A percentile compares a stretch with the other conserved stretches of the same genome.
These are phyloP conservation scores for Hiodon alosoides DNA, from an alignment of 2,113 vertebrate species.

Conservation along the genomic window DNA sequence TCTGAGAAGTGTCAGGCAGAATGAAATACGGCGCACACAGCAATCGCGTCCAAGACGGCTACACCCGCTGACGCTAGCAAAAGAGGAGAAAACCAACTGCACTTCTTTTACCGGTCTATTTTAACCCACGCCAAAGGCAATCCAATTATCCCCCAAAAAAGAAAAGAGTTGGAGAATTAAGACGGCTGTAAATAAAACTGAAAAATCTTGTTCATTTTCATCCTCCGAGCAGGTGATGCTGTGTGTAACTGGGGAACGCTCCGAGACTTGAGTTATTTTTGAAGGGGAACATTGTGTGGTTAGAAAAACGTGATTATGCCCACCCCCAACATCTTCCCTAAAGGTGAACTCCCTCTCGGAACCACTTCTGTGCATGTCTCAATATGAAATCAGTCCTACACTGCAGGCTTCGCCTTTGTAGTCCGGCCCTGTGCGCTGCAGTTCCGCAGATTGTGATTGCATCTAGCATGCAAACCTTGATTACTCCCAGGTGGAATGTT, in stretches of 20 bases:
- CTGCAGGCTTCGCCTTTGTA: neutral
- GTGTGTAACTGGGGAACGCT: neutral
- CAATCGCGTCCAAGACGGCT: slow-evolving; percentile 14
- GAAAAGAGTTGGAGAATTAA: slow-evolving; percentile 22
- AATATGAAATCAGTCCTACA: neutral
- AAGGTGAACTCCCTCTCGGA: neutral
- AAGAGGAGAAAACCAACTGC: slow-evolving; percentile 12
- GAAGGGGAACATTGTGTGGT: neutral
- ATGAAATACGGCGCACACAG: slow-evolving; percentile 30
- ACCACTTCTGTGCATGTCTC: neutral
- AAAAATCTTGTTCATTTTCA: slow-evolving; percentile 23
- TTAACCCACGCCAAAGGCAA: slow-evolving; percentile 30
- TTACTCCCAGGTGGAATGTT: slow-evolving; percentile 53
- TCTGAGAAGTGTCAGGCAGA: neutral
- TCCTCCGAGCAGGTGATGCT: neutral
- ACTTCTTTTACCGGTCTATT: slow-evolving; percentile 33
- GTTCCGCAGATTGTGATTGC: neutral
- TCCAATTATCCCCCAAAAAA: slow-evolving; percentile 23
- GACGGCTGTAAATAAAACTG: slow-evolving; percentile 34
- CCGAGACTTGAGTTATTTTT: neutral
- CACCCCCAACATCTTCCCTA: neutral
- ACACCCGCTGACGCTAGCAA: slow-evolving; percentile 16
- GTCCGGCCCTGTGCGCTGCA: neutral
- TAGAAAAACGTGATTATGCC: neutral
- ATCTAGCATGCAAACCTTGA: slow-evolving; percentile 32